A percentile compares a stretch with the other conserved stretches of the same genome.
phyloP scores from a whole-genome alignment of 2,797 vertebrate genomes.

The Acanthiza pusilla region DNA sequence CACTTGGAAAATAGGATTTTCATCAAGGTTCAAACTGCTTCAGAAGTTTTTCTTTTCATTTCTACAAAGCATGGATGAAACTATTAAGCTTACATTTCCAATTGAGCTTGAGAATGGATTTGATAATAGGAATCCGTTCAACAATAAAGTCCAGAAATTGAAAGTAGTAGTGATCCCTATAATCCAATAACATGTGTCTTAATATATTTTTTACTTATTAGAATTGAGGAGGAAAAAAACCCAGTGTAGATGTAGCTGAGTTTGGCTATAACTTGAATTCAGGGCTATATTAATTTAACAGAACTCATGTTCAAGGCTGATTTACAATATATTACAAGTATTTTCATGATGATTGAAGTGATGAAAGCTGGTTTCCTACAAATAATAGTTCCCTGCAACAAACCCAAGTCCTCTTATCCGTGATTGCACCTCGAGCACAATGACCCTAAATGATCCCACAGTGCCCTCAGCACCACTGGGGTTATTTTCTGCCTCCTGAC shows the following conservation, averaged over 20 bases:
- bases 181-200: constrained; percentile 41
- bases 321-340: background rate
- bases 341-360: background rate
- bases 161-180: constrained; percentile 20
- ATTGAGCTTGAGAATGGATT: background rate
- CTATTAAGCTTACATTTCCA: constrained; percentile 28
- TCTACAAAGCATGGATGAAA: background rate
- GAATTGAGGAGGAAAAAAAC: background rate
- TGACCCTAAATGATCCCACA: background rate
- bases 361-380: background rate
- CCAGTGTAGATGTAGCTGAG: background rate
- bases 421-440: background rate
- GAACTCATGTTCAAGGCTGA: constrained; percentile 36
- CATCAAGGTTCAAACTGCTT: background rate
- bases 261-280: constrained; percentile 15
- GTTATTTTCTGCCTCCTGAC: background rate
- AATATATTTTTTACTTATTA: constrained; percentile 50
- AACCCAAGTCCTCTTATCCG: background rate
- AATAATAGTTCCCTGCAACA: background rate
- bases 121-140: constrained; percentile 33
- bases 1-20: background rate
- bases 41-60: constrained; percentile 23
- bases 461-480: background rate
- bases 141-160: constrained; percentile 31
- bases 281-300: constrained; percentile 21